A percentile compares a stretch with the other conserved stretches of the same genome.
phyloP scores from a whole-genome alignment of 2,888 invertebrate species.

The Lepidonotus clava region DNA sequence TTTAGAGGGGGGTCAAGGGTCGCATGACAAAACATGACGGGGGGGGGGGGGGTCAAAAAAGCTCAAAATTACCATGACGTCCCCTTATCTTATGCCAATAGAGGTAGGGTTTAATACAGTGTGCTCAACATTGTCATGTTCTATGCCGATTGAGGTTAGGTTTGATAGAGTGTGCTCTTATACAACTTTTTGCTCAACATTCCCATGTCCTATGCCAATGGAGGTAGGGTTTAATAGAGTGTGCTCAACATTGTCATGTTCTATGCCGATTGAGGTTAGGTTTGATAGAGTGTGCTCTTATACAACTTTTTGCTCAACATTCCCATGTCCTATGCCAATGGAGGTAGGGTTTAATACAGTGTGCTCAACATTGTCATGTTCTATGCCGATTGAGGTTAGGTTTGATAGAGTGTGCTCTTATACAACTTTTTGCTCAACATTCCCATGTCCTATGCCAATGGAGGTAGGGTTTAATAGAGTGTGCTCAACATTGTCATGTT shows the following conservation, averaged over 20 bases:
- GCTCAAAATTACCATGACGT: too few species aligned
- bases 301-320: too few species aligned
- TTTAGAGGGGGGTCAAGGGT: too few species aligned
- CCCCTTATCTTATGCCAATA: conserved; percentile 75
- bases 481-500: too few species aligned
- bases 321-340: background rate
- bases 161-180: conserved; percentile 62
- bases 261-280: conserved; percentile 64
- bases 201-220: conserved; percentile 75
- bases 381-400: background rate
- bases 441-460: background rate
- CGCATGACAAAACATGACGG: too few species aligned
- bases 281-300: background rate
- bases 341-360: conserved; percentile 65
- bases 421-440: too few species aligned
- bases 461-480: background rate
- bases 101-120: too few species aligned
- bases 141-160: background rate
- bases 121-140: too few species aligned
- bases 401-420: background rate
- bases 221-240: conserved; percentile 61
- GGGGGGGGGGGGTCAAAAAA: too few species aligned
- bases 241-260: background rate
- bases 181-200: too few species aligned
- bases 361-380: background rate